Conservation (phyloP, 2,888 invertebrate species). For the Hirtodrosophila cameraria region DNA sequence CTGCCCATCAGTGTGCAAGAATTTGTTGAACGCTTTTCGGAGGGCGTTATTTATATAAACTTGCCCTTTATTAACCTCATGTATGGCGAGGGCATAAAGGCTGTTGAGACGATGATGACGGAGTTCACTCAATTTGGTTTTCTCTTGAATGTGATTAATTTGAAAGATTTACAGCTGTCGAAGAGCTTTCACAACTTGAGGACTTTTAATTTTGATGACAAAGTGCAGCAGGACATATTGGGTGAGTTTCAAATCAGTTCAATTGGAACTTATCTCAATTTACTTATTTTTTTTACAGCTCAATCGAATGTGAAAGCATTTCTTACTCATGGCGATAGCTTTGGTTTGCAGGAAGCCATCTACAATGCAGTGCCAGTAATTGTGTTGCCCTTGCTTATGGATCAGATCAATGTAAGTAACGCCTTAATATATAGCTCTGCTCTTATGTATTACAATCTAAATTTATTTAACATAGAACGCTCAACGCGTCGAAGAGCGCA, state of each 20-base stretch:
- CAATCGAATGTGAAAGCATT: conserved; percentile 70
- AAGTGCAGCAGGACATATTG: conserved; percentile 70
- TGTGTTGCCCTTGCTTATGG: conserved; percentile 75
- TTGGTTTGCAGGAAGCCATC: conserved; percentile 77
- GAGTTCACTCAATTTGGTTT: conserved; percentile 79
- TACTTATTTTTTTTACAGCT: conserved; percentile 39
- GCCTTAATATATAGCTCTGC: too few species aligned
- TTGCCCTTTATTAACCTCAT: conserved; percentile 66
- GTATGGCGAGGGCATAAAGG: conserved; percentile 40
- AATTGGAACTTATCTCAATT: background rate
- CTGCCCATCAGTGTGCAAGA: conserved; percentile 65
- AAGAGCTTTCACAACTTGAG: conserved; percentile 60
- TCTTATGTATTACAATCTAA: too few species aligned
- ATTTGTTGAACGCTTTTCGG: conserved; percentile 68
- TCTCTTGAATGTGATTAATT: conserved; percentile 81
- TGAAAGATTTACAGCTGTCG: conserved; percentile 21
- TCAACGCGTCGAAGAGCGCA: conserved; percentile 53
- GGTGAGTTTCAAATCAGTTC: conserved; percentile 34
- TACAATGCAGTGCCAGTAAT: conserved; percentile 80
- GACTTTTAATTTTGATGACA: conserved; percentile 11
- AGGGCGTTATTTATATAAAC: conserved; percentile 81
- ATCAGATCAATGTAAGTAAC: conserved; percentile 71
- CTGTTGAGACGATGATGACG: conserved; percentile 68
- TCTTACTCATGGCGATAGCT: conserved; percentile 78
- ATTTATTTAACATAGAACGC: conserved; percentile 47